Conservation (phyloP, 2,888 invertebrate genomes). For the Syritta pipiens region DNA sequence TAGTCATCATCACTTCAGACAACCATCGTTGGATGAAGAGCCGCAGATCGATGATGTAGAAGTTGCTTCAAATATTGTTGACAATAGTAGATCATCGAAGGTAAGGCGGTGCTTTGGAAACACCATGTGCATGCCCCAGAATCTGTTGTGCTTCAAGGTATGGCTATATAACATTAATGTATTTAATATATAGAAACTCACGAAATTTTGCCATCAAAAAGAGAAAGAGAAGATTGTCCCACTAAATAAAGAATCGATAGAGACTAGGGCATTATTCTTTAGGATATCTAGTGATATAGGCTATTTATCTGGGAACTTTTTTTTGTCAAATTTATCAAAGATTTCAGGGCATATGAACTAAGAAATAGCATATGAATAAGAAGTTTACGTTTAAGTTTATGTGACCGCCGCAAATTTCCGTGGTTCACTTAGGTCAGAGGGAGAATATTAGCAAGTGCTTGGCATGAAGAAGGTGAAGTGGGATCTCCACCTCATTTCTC, state of each 20-base stretch:
- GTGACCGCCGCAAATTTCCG: too few relatives aligned
- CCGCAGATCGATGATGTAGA: constrained; percentile 59
- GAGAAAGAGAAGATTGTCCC: constrained; percentile 53
- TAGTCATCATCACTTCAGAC: constrained; percentile 52
- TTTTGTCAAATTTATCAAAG: too few relatives aligned
- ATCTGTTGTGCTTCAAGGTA: constrained; percentile 93
- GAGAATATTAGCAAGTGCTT: too few relatives aligned
- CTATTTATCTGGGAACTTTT: too few relatives aligned
- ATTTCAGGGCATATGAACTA: too few relatives aligned
- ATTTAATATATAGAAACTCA: constrained; percentile 77
- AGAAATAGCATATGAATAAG: too few relatives aligned
- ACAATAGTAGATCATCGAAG: constrained; percentile 79
- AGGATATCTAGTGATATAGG: too few relatives aligned
- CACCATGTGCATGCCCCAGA: constrained; percentile 90
- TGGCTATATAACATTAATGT: constrained; percentile 80
- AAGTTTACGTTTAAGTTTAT: too few relatives aligned
- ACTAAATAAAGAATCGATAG: constrained; percentile 9
- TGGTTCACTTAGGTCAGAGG: too few relatives aligned
- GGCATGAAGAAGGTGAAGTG: too few relatives aligned
- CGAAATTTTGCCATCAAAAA: constrained; percentile 58
- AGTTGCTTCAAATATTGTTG: constrained; percentile 70
- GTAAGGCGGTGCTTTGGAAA: constrained; percentile 85
- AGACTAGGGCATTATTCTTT: too few relatives aligned
- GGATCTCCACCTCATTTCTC: too few relatives aligned
- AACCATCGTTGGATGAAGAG: constrained; percentile 51